A percentile compares a stretch with the other conserved stretches of the same genome.
phyloP scores from a whole-genome alignment of 2,888 invertebrate genomes.

The Coenonympha arcania region DNA sequence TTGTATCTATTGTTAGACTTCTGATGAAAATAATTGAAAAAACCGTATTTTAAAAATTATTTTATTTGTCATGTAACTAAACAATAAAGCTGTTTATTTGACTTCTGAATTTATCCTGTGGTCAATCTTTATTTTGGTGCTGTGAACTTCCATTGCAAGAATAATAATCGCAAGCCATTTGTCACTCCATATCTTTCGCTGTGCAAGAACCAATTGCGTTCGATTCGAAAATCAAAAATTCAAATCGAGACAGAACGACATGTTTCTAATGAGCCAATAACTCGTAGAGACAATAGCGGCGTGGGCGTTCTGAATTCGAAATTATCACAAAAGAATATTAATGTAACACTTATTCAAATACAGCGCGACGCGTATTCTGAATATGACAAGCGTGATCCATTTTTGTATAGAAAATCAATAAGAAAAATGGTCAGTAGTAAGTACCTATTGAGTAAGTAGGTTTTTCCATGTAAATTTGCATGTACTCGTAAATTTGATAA shows the following conservation, averaged over 20 bases:
- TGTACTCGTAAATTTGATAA: no score
- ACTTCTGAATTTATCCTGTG: neutral
- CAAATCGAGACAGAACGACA: constrained; percentile 62
- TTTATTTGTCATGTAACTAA: neutral
- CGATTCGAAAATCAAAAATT: constrained; percentile 70
- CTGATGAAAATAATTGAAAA: no score
- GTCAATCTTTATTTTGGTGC: neutral
- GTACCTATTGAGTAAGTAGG: no score
- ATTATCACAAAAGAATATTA: constrained; percentile 74
- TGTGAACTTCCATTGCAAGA: neutral
- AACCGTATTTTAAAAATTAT: no score
- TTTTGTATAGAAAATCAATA: neutral
- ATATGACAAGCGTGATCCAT: constrained; percentile 23
- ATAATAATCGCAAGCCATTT: constrained; percentile 20
- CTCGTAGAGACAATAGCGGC: constrained; percentile 67
- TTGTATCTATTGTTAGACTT: no score
- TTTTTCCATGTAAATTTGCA: no score
- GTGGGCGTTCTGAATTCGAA: constrained; percentile 68
- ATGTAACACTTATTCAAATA: constrained; percentile 74
- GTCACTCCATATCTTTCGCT: constrained; percentile 44
- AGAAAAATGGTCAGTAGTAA: no score
- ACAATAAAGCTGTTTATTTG: neutral
- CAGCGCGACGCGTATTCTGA: constrained; percentile 34
- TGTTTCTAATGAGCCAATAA: constrained; percentile 73
- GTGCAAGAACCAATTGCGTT: constrained; percentile 57